Percentiles rank a stretch among this genome's conserved stretches.
These are phyloP conservation scores for Cotesia glomerata DNA, from an alignment of 1,140 invertebrate species.

Conservation along the genomic window DNA sequence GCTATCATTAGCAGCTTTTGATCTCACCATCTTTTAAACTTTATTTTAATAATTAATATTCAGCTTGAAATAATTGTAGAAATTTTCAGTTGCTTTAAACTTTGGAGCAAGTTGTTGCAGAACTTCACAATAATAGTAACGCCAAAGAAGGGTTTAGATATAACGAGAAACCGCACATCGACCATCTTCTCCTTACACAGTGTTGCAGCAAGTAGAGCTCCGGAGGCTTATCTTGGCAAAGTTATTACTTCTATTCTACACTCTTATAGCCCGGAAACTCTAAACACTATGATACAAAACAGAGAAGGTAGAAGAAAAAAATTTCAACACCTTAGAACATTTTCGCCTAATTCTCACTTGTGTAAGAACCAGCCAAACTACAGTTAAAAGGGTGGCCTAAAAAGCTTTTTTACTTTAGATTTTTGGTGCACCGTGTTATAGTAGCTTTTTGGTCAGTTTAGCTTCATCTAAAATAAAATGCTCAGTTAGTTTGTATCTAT, in stretches of 20 bases:
- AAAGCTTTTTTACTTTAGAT: conserved; percentile 1
- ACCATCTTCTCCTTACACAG: not conserved
- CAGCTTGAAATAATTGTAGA: not conserved
- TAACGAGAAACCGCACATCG: not conserved
- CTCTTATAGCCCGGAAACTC: not conserved
- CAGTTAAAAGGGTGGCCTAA: conserved; percentile 12
- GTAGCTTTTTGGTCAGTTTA: too few relatives aligned
- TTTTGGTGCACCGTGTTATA: not conserved
- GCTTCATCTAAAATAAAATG: too few relatives aligned
- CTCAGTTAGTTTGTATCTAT: too few relatives aligned
- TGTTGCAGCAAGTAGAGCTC: conserved; percentile 5
- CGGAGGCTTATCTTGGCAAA: conserved; percentile 16
- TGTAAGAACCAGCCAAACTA: not conserved
- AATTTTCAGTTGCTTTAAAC: not conserved
- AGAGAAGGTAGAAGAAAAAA: not conserved
- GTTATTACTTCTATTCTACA: conserved; percentile 8
- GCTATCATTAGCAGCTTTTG: too few relatives aligned
- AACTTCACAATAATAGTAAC: not conserved
- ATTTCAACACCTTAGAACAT: not conserved
- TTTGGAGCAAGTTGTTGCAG: not conserved
- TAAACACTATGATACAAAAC: not conserved
- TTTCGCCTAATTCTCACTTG: conserved; percentile 1
- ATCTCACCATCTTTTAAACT: too few relatives aligned
- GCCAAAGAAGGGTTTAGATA: not conserved
- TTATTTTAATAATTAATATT: not conserved